Evolutionary conservation across 2,888 invertebrate species (phyloP), one percentile per base, ranked within the genome.

Genomic region (Petrolisthes manimaculis): DNA sequence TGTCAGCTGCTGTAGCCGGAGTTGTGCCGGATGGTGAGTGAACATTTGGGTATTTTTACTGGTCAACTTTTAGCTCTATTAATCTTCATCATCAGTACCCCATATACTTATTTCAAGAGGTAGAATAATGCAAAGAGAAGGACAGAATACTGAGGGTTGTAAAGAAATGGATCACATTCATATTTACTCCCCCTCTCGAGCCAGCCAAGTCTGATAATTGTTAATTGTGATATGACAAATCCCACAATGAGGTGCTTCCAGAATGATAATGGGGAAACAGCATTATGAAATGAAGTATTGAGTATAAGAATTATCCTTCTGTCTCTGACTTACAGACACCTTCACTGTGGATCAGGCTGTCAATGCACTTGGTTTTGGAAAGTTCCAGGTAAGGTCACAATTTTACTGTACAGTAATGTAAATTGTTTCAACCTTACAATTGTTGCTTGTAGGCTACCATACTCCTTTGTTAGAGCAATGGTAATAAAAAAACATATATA

Each of bases 261-360:
- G 37, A 37, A 37, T 37, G 0, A 37, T n/a, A 37, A 37, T 37
- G 37, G 37, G 37, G 37, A 0, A 37, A 37, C 37, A 37, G 37
- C 37, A 37, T 37, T 37, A 37, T 37, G 37, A 37, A 37, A 37
- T 37, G 37, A 37, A 37, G 37, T 37, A 37, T 37, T 37, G 37
- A 37, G 37, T 37, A 37, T 37, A 37, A 37, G 37, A 37, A 37
- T 37, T 37, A 37, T 37, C 37, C 37, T 37, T 2, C 37, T 37
- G 2, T 37, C 37, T 37, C 37, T 37, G 37, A 37, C 37, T 37
- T 88, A 12, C 91, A 91, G 97, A 97, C 93, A 96, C 97, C 69
- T 97, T 96, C 92, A 97, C 97, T 9, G 96, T 97, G 6, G 96
- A 96, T 83, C 97, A 97, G 93, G 97, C 97, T 69, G 96, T 97